A percentile compares a stretch with the other conserved stretches of the same genome.
phyloP scores from a whole-genome alignment of 1,140 invertebrate species.

The Melanaphis sacchari region DNA sequence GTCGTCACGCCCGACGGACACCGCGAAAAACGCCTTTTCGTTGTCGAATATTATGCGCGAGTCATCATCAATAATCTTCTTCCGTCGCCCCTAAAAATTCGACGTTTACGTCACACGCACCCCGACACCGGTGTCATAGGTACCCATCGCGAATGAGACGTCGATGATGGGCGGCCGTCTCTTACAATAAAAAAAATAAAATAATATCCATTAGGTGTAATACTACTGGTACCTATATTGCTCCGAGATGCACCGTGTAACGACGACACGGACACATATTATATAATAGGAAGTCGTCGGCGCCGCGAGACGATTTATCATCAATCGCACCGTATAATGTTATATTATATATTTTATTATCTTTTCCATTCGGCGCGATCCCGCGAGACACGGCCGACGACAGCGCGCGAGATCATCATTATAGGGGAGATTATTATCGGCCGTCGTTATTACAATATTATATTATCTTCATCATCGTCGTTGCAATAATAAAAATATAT shows the following conservation, averaged over 20 bases:
- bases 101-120: neutral
- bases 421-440: constrained; percentile 38
- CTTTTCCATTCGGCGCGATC: neutral
- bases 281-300: neutral
- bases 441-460: neutral
- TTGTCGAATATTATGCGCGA: neutral
- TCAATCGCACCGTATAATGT: neutral
- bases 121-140: neutral
- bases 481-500: neutral
- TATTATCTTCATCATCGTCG: neutral
- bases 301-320: neutral
- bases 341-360: neutral
- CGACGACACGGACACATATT: neutral
- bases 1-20: constrained; percentile 13
- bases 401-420: constrained; percentile 13
- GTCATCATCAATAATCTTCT: constrained; percentile 4
- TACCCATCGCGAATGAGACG: neutral
- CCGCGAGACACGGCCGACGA: neutral
- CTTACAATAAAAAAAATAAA: neutral
- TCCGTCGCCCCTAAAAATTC: neutral
- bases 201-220: neutral
- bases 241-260: neutral
- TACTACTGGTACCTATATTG: neutral
- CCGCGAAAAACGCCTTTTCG: neutral
- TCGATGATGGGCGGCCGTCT: neutral